Evolutionary conservation across 2,113 vertebrate species (phyloP).

Genomic region (Triplophysa siluroides): DNA sequence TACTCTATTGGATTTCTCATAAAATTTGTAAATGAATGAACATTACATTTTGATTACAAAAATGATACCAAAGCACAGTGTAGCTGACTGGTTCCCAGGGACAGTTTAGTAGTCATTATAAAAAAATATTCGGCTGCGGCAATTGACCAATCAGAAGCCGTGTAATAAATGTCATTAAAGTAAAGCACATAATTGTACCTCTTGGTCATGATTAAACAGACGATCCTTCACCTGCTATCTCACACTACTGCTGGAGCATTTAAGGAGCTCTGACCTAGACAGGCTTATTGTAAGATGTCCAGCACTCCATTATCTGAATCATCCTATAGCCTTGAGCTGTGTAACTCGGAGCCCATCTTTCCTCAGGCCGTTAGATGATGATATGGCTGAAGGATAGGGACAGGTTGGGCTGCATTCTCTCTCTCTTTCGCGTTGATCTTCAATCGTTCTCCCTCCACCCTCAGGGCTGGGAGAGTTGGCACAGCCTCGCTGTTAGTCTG

Average conservation of each 20-base stretch:
- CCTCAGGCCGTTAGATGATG: conserved; percentile 57
- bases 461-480: conserved; percentile 41
- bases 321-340: conserved; percentile 30
- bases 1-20: too few species aligned
- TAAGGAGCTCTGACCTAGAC: neutral
- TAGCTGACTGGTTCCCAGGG: too few species aligned
- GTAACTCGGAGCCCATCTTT: conserved; percentile 21
- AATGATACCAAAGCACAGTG: too few species aligned
- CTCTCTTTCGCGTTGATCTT: conserved; percentile 49
- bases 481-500: conserved; percentile 7
- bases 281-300: neutral
- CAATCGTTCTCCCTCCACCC: conserved; percentile 65
- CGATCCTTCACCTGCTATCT: neutral
- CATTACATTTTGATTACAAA: too few species aligned
- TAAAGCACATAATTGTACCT: neutral
- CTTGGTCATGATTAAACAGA: neutral
- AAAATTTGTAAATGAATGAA: too few species aligned
- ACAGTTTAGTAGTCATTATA: too few species aligned
- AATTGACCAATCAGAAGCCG: too few species aligned
- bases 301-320: neutral
- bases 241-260: neutral
- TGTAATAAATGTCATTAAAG: neutral
- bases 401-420: conserved; percentile 73
- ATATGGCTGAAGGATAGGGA: conserved; percentile 61
- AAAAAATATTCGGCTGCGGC: too few species aligned